Base-by-base conservation (phyloP, 2,888 invertebrate genomes). In the Archaeoteleia sp. region DNA sequence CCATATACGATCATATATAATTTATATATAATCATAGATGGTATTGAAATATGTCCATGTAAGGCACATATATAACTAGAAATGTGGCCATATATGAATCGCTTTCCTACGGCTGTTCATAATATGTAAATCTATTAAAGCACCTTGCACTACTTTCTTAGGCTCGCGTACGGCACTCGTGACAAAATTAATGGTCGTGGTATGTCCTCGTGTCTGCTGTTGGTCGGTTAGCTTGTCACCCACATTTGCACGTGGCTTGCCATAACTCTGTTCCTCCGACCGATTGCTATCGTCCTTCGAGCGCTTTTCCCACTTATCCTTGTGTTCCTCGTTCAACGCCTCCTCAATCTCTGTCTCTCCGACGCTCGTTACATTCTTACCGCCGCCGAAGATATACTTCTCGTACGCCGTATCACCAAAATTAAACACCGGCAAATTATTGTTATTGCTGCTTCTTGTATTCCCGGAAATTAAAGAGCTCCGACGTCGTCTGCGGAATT, bases 401-500 rank as follows among this genome's bases (percentile, higher is more conserved):
- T 87, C 87, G 68, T 85, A 86, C 4, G 82, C 78, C 17, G 87
- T 86, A 71, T 90, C 90, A 0, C 92, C 92, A 77, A 92, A 92
- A 76, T 91, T 89, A 35, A 90, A 90, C n/a, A 91, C 87, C 0
- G 91, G 90, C 32, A 87, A 71, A 62, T 83, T 86, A 61, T 83
- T 87, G 30, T 43, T 53, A n/a, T 62, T 70, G 10, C 57, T 29
- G 67, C 68, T 37, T 74, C 71, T 23, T 1, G 1, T 27, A 4
- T 2, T 35, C 6, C 23, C 9, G 9, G 27, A 13, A 30, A 4
- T 54, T 4, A 51, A 39, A 5, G 58, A 48, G 62, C 87, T 88
- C 76, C 89, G 86, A 73, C 91, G 88, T 71, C 92, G 87, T 76
- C 92, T 88, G 67, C 94, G 88, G 80, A 93, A 94, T 81, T 93